phyloP scores from a whole-genome alignment of 2,797 vertebrate species.

The Zonotrichia albicollis region DNA sequence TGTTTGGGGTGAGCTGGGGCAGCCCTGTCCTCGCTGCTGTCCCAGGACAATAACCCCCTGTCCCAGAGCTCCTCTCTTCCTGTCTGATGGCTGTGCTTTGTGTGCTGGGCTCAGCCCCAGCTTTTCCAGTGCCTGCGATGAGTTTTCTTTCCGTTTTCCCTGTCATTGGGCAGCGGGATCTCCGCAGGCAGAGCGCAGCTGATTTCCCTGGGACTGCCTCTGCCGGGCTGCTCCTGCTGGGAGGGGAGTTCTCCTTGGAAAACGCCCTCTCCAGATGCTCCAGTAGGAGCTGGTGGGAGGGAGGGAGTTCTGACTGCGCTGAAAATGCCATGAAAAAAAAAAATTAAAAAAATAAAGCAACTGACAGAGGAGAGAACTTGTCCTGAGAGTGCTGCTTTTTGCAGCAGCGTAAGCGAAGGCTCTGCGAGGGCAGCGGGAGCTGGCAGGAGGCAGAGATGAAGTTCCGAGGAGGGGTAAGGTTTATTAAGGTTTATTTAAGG shows the following conservation, averaged over 20 bases:
- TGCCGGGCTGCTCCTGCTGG: background rate
- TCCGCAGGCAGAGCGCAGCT: conserved; percentile 11
- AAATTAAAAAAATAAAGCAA: background rate
- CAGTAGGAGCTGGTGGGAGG: conserved; percentile 61
- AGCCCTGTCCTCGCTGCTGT: background rate
- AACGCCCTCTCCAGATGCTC: conserved; percentile 62
- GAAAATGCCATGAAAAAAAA: conserved; percentile 49
- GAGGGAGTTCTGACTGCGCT: conserved; percentile 16
- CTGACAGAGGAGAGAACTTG: conserved; percentile 54
- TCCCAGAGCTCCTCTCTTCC: background rate
- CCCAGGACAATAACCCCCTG: background rate
- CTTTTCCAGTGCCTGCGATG: conserved; percentile 40
- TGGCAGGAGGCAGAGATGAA: conserved; percentile 61
- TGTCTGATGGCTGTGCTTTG: conserved; percentile 9
- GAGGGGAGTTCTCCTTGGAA: conserved; percentile 29
- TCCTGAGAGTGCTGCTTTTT: conserved; percentile 34
- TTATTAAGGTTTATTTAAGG: background rate
- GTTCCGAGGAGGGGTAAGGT: conserved; percentile 71
- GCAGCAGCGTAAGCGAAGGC: background rate
- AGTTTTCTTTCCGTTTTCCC: conserved; percentile 43
- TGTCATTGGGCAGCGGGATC: background rate
- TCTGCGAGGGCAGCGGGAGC: background rate
- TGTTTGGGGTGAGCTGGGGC: background rate
- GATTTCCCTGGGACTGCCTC: background rate
- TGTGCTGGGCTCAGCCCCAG: conserved; percentile 40